Evolutionary conservation across 2,888 invertebrate genomes (phyloP), one percentile per base, ranked within the genome.

Genomic region (Microctonus hyperodae): DNA sequence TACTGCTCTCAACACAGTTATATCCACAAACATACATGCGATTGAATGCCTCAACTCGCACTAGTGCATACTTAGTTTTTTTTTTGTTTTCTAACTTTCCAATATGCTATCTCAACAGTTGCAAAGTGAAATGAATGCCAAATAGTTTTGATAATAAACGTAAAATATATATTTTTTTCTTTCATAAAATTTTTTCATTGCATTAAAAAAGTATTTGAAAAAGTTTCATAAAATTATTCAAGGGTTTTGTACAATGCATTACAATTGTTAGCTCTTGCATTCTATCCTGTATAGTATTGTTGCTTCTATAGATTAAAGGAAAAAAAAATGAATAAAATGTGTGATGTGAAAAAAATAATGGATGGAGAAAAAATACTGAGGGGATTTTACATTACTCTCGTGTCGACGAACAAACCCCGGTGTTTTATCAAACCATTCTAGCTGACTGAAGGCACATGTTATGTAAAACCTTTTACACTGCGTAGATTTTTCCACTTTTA

Each of bases 391-490:
- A 60, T 48, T 60, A 60, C 25, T 60, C 20, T 60, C 48, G 48
- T 60, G 22, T 60, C 44, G 25, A 13, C 13, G 59, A 60, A 60
- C 59, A 60, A 60, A 60, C 44, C 44, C 44, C 16, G 44, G 59
- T 40, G 31, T 60, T 44, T 60, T 60, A 60, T 60, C 59, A 60
- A 60, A 60, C 59, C 59, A 40, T 60, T 60, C 59, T 60, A 16
- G 59, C 16, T 44, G 59, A 60, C 25, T 60, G 31, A 40, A 60
- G 33, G 16, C 48, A 60, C 40, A 40, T 60, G 59, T 40, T 60
- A 40, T 48, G 31, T 55, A n/a, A n/a, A 51, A 23, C 25, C 33
- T 44, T 60, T 40, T 40, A 60, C 48, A 16, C 16, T 48, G 48
- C 11, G 31, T 11, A 11, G 55, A 55, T 55, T 55, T 33, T 55